phyloP scores from a whole-genome alignment of 1,140 invertebrate genomes.

The Penaeus japonicus region DNA sequence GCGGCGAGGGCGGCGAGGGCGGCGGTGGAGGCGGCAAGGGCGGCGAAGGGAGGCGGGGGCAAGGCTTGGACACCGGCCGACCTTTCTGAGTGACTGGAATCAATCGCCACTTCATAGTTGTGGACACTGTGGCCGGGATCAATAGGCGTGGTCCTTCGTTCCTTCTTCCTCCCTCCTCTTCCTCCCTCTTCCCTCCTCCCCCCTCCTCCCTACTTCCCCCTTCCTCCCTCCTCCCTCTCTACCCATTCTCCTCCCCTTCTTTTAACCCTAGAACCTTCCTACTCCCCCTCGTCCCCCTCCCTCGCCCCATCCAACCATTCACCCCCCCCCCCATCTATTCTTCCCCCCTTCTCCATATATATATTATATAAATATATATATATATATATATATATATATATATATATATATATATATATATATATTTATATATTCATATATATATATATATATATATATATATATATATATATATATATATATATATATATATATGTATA shows the following conservation, averaged over 20 bases:
- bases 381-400: too few species aligned
- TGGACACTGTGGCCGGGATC: constrained; percentile 16
- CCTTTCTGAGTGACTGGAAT: constrained; percentile 29
- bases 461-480: too few species aligned
- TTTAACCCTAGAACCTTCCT: too few species aligned
- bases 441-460: too few species aligned
- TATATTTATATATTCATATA: too few species aligned
- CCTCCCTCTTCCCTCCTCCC: not conserved
- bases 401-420: too few species aligned
- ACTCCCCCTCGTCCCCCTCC: too few species aligned
- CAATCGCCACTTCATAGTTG: constrained; percentile 33
- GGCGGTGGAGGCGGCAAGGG: not conserved
- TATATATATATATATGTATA: too few species aligned
- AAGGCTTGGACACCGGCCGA: not conserved
- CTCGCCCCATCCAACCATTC: too few species aligned
- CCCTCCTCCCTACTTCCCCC: not conserved
- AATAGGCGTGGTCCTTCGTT: not conserved
- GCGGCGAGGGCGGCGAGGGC: not conserved
- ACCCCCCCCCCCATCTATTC: too few species aligned
- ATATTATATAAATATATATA: too few species aligned
- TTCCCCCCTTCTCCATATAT: too few species aligned
- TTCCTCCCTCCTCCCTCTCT: not conserved
- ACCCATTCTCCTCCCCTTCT: not conserved
- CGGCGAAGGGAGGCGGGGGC: not conserved
- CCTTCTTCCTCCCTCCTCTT: not conserved